A percentile compares a stretch with the other conserved stretches of the same genome.
Conservation (phyloP, 2,888 invertebrate species). For the Exephanes ischioxanthus region DNA sequence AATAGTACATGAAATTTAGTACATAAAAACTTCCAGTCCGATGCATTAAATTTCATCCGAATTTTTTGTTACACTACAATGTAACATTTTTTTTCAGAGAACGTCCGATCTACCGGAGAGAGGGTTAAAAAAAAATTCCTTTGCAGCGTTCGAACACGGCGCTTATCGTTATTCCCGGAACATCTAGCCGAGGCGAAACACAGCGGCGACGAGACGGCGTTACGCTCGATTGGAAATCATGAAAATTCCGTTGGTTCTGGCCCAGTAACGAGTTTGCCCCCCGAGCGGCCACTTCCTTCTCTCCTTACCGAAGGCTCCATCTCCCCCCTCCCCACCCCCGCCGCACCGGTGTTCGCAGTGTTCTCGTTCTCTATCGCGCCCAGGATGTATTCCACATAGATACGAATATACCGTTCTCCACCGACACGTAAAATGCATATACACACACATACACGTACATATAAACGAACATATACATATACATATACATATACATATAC, state of each 20-base stretch:
- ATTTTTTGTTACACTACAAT: not conserved
- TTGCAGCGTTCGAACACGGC: constrained; percentile 1
- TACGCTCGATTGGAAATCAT: constrained; percentile 72
- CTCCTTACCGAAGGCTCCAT: constrained; percentile 15
- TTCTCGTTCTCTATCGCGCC: constrained; percentile 54
- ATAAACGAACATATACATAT: not conserved
- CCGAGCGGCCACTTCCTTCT: constrained; percentile 27
- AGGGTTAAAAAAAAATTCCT: not conserved
- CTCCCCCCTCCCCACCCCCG: constrained; percentile 1
- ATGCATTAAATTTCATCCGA: no score
- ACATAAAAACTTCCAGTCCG: no score
- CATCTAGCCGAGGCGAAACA: constrained; percentile 18
- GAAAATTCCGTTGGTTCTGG: constrained; percentile 64
- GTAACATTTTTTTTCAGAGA: not conserved
- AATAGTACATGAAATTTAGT: no score
- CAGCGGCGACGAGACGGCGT: constrained; percentile 55
- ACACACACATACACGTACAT: not conserved
- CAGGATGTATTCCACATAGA: constrained; percentile 45
- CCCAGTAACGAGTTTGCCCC: constrained; percentile 54
- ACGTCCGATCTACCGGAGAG: not conserved
- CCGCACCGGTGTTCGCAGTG: constrained; percentile 8
- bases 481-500: not conserved
- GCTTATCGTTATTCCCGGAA: constrained; percentile 41
- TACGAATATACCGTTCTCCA: constrained; percentile 43
- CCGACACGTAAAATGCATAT: not conserved